Evolutionary conservation across 1,140 invertebrate species (phyloP).

Genomic region (Delia radicum): DNA sequence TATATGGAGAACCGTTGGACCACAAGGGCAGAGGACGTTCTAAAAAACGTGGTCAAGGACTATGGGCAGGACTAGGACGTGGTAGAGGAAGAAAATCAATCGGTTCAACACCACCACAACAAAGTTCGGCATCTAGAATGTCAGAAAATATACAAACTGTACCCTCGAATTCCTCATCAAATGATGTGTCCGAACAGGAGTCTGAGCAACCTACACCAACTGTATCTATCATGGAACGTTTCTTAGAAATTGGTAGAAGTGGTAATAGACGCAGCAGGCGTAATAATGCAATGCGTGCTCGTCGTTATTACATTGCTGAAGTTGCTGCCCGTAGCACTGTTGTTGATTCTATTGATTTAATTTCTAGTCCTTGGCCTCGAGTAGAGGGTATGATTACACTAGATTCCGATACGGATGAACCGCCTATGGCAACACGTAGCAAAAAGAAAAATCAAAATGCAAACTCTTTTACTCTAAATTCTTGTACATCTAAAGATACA

Average conservation of each 20-base stretch:
- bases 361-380: constrained; percentile 37
- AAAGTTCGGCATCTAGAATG: not conserved
- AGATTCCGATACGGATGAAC: constrained; percentile 40
- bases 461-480: not conserved
- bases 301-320: constrained; percentile 32
- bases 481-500: not conserved
- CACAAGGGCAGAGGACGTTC: not conserved
- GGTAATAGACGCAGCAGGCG: not conserved
- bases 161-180: not conserved
- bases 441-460: not conserved
- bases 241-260: not conserved
- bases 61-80: not conserved
- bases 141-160: not conserved
- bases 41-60: not conserved
- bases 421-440: not conserved
- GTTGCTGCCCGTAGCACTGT: constrained; percentile 34
- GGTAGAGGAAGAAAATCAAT: not conserved
- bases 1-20: not conserved
- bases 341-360: constrained; percentile 40
- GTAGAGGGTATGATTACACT: constrained; percentile 45
- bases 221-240: not conserved
- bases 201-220: not conserved
- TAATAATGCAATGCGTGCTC: constrained; percentile 23
- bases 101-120: not conserved
- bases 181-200: not conserved